These are phyloP conservation scores for Trematomus bernacchii DNA, from an alignment of 2,797 vertebrate species.

Conservation along the genomic window DNA sequence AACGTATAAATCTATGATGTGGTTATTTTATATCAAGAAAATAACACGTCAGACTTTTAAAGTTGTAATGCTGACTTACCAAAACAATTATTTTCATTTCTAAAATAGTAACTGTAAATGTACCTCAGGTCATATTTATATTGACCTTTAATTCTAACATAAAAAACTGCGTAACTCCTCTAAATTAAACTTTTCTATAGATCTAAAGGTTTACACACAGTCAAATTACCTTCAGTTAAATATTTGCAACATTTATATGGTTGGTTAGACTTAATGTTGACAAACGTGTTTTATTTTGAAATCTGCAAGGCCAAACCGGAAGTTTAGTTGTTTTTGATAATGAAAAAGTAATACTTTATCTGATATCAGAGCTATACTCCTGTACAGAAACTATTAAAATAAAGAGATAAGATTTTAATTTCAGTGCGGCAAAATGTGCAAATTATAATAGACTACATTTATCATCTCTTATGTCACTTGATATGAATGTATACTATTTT, in stretches of 20 bases:
- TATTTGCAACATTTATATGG: not conserved
- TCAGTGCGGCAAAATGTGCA: constrained; percentile 47
- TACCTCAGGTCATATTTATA: too few relatives aligned
- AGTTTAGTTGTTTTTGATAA: not conserved
- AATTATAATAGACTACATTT: constrained; percentile 43
- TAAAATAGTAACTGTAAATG: too few relatives aligned
- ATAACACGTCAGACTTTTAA: too few relatives aligned
- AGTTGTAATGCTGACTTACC: too few relatives aligned
- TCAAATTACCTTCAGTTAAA: not conserved
- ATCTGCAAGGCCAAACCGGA: not conserved
- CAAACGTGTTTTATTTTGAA: constrained; percentile 3
- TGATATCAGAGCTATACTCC: not conserved
- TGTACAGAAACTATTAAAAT: not conserved
- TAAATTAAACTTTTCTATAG: too few relatives aligned
- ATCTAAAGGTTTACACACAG: not conserved
- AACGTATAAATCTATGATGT: not conserved
- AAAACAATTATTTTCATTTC: too few relatives aligned
- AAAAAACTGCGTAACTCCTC: too few relatives aligned
- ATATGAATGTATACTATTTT: not conserved
- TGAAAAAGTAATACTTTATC: not conserved
- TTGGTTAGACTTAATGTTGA: not conserved
- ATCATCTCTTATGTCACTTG: constrained; percentile 9
- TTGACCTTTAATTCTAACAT: too few relatives aligned
- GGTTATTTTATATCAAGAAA: too few relatives aligned
- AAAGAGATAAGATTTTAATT: constrained; percentile 50